Evolutionary conservation across 2,113 vertebrate genomes (phyloP).

Genomic region (Spea bombifrons): DNA sequence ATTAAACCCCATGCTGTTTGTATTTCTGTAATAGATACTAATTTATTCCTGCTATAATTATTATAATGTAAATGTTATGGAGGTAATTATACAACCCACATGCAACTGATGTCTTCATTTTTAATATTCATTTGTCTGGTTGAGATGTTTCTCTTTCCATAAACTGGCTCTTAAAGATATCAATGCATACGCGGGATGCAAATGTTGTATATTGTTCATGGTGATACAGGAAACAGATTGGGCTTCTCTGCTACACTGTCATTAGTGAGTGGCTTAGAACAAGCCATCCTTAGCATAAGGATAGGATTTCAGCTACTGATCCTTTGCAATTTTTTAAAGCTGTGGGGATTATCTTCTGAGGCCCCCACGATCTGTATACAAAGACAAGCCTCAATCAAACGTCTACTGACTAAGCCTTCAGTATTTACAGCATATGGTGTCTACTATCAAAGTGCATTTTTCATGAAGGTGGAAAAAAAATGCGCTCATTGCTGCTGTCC

Average conservation of each 20-base stretch:
- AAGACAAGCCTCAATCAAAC: slow-evolving; percentile 45
- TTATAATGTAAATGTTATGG: not conserved
- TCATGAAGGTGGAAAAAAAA: slow-evolving; percentile 44
- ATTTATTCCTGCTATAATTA: not conserved
- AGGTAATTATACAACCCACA: not conserved
- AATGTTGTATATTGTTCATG: not conserved
- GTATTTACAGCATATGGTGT: slow-evolving; percentile 33
- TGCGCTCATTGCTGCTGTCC: slow-evolving; percentile 55
- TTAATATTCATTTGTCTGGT: not conserved
- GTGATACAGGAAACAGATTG: slow-evolving; percentile 35
- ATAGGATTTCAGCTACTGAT: slow-evolving; percentile 42
- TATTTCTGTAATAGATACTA: not conserved
- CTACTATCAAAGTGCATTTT: slow-evolving; percentile 33
- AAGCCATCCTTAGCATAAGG: slow-evolving; percentile 47
- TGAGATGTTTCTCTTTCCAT: not conserved
- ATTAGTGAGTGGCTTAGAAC: slow-evolving; percentile 37
- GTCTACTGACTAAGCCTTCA: slow-evolving; percentile 22
- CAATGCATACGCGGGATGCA: not conserved
- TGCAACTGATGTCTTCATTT: not conserved
- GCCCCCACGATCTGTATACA: slow-evolving; percentile 34
- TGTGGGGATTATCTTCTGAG: slow-evolving; percentile 41
- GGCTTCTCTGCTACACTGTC: slow-evolving; percentile 24
- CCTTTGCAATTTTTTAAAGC: slow-evolving; percentile 22
- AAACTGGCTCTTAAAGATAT: not conserved
- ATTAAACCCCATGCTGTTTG: not conserved